Evolutionary conservation across 2,888 invertebrate species (phyloP).

Genomic region (Agonum fuliginosum): DNA sequence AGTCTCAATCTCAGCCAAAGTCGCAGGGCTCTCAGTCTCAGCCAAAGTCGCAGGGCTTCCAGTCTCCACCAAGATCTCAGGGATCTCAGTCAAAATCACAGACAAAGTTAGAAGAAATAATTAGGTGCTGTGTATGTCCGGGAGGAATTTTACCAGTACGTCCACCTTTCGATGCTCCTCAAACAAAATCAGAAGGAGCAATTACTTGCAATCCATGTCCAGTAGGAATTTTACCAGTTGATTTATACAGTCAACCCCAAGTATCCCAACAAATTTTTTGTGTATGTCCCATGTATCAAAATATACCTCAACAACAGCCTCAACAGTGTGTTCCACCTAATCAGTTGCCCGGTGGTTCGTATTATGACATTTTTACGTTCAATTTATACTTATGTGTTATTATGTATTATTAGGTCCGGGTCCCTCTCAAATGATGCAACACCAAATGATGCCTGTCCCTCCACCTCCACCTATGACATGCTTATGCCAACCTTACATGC

Average conservation of each 20-base stretch:
- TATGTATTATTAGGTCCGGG: neutral
- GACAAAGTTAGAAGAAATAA: too few species aligned
- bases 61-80: too few species aligned
- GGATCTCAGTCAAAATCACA: too few species aligned
- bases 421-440: neutral
- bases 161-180: neutral
- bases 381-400: neutral
- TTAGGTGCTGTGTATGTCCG: too few species aligned
- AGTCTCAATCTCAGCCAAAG: too few species aligned
- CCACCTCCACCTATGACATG: neutral
- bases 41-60: too few species aligned
- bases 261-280: neutral
- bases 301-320: neutral
- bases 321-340: neutral
- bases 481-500: neutral
- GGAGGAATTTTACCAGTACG: too few species aligned
- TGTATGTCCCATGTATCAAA: neutral
- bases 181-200: neutral
- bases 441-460: neutral
- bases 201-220: too few species aligned
- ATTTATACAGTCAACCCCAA: constrained; percentile 7
- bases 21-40: too few species aligned
- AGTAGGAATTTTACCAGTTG: neutral
- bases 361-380: neutral
- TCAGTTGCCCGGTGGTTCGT: neutral